Percentiles rank a stretch among this genome's conserved stretches.
These are phyloP conservation scores for Sarcoramphus papa DNA, from an alignment of 2,797 vertebrate species.

Conservation along the genomic window DNA sequence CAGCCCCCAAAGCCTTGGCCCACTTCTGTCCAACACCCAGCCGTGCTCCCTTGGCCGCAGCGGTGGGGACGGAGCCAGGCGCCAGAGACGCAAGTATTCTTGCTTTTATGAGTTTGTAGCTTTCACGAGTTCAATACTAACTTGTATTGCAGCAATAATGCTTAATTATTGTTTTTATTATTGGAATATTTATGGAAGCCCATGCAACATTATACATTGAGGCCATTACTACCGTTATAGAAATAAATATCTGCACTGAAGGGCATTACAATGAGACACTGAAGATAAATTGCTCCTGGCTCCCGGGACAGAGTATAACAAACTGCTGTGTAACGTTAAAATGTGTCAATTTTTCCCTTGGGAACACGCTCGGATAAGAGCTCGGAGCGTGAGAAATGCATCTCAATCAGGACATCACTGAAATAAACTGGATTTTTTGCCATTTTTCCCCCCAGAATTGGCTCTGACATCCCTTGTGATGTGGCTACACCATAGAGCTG, in stretches of 20 bases:
- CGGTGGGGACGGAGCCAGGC: rapidly evolving
- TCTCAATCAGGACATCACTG: not conserved
- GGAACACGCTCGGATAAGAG: not conserved
- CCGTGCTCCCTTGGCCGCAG: not conserved
- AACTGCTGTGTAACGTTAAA: not conserved
- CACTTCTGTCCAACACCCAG: not conserved
- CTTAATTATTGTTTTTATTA: conserved; percentile 8
- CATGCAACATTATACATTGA: not conserved
- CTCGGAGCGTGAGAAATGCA: not conserved
- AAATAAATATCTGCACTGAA: not conserved
- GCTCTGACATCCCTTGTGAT: not conserved
- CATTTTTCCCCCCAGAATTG: rapidly evolving
- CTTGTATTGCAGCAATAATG: not conserved
- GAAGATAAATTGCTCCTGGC: not conserved
- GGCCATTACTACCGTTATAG: not conserved
- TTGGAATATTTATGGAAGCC: conserved; percentile 1
- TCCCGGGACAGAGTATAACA: not conserved
- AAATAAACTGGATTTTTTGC: not conserved
- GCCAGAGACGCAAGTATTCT: not conserved
- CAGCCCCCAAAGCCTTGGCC: not conserved
- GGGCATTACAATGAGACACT: not conserved
- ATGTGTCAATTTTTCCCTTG: not conserved
- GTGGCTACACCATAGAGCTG: not conserved
- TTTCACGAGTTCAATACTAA: not conserved
- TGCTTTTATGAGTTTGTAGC: not conserved